Base-by-base conservation (phyloP, 2,888 invertebrate genomes). In the Latrodectus elegans region DNA sequence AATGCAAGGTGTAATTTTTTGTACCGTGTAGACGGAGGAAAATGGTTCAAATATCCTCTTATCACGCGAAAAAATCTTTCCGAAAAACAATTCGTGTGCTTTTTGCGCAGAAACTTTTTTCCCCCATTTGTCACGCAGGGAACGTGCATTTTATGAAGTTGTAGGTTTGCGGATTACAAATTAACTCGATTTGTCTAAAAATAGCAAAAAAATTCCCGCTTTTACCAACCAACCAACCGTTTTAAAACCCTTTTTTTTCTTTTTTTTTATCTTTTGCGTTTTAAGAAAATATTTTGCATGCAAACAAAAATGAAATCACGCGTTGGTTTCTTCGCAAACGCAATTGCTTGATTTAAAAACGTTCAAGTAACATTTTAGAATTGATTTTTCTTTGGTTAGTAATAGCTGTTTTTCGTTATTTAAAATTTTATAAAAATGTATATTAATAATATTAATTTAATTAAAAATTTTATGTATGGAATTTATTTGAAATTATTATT, bases 91-190 rank as follows among this genome's bases (percentile, higher is more conserved):
- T 73, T 67, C 22, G 67, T 74, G 81, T 22, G 65, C 53, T 53
- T 52, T 81, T 81, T 49, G 8, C 73, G 14, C 53, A 60, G 12
- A 15, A 38, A 38, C 65, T 67, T 74, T n/a, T 12, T 22, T 26
- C 26, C 17, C 67, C 67, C 22, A 17, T 55, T 52, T 4, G 53
- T 81, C 81, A 81, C 81, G 81, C 81, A 53, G 74, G 51, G 15
- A 73, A 52, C 73, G 72, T 64, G 52, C 60, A 26, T 73, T 70
- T 38, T 73, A 74, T 65, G 65, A 73, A 74, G 67, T 73, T 15
- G 49, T 53, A 73, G 53, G 67, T 74, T 73, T 81, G 74, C 38
- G 74, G 65, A 15, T 65, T 38, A 67, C 81, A 81, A 74, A 81
- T 74, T 74, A 67, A 14, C 12, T 8, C 8, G 15, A 9, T 15